Conservation (phyloP, 1,140 invertebrate species). For the Drosophila santomea region DNA sequence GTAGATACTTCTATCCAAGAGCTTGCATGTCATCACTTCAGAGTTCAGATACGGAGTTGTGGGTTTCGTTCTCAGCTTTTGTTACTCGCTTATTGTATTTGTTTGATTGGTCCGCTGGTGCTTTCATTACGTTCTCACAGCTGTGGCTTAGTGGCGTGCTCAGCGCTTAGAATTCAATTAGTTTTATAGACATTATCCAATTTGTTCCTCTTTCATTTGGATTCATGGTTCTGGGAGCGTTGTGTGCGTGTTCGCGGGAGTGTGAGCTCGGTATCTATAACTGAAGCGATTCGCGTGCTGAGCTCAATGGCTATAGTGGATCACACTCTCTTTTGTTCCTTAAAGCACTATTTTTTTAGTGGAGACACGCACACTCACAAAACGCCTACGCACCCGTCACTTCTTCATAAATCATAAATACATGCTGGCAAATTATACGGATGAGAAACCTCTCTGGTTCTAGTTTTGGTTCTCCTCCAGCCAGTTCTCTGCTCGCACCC, state of each 20-base stretch:
- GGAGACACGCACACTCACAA: constrained; percentile 53
- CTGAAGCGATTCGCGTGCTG: constrained; percentile 78
- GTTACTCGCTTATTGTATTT: constrained; percentile 27
- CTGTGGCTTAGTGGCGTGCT: constrained; percentile 65
- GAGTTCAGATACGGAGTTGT: constrained; percentile 35
- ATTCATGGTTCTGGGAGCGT: constrained; percentile 1
- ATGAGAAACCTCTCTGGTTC: constrained; percentile 49
- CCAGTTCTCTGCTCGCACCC: constrained; percentile 34
- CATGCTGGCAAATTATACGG: constrained; percentile 76
- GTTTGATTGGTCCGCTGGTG: constrained; percentile 42
- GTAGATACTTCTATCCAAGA: constrained; percentile 48
- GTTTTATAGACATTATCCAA: constrained; percentile 84
- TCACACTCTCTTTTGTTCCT: constrained; percentile 64
- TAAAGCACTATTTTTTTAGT: constrained; percentile 68
- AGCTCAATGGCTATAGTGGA: constrained; percentile 58
- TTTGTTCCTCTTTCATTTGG: constrained; percentile 56
- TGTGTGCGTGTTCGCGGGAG: constrained; percentile 60
- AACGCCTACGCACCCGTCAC: not conserved
- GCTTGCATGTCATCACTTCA: constrained; percentile 80
- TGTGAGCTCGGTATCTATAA: constrained; percentile 59
- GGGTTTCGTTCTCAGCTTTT: constrained; percentile 37
- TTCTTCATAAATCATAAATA: constrained; percentile 78
- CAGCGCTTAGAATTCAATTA: constrained; percentile 83
- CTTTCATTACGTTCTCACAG: constrained; percentile 78
- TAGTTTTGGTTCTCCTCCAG: constrained; percentile 18